Conservation (phyloP, 1,140 invertebrate species). For the Panulirus ornatus region DNA sequence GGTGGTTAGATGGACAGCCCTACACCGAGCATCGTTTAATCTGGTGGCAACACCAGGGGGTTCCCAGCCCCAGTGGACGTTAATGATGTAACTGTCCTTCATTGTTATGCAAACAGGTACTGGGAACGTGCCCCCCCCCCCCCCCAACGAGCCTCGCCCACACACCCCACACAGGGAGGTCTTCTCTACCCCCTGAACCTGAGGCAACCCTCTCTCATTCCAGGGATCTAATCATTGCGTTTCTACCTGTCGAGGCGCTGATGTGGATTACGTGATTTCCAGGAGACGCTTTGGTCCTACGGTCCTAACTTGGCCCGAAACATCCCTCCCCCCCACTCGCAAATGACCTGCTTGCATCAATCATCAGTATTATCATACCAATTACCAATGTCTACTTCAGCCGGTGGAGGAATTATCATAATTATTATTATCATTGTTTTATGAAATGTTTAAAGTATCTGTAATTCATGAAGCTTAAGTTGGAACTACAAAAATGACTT, state of each 20-base stretch:
- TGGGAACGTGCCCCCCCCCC: conserved; percentile 5
- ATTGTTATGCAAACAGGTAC: conserved; percentile 51
- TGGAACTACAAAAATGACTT: too few species aligned
- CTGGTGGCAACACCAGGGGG: background rate
- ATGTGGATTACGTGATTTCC: conserved; percentile 2
- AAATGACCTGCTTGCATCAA: too few species aligned
- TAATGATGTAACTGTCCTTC: conserved; percentile 46
- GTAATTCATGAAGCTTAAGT: too few species aligned
- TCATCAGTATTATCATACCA: too few species aligned
- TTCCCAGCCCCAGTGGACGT: conserved; percentile 38
- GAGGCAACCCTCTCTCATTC: background rate
- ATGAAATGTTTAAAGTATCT: too few species aligned
- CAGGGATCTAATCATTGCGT: background rate
- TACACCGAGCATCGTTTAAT: conserved; percentile 21
- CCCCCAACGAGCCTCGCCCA: background rate
- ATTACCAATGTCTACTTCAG: too few species aligned
- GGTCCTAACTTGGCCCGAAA: too few species aligned
- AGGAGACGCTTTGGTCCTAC: background rate
- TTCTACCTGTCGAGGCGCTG: conserved; percentile 1
- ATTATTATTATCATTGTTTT: too few species aligned
- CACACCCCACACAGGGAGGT: background rate
- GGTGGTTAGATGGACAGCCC: background rate
- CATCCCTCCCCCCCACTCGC: too few species aligned
- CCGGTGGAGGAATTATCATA: too few species aligned
- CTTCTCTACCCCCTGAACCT: too few species aligned